Evolutionary conservation across 2,888 invertebrate genomes (phyloP).

Genomic region (Catocala fraxini): DNA sequence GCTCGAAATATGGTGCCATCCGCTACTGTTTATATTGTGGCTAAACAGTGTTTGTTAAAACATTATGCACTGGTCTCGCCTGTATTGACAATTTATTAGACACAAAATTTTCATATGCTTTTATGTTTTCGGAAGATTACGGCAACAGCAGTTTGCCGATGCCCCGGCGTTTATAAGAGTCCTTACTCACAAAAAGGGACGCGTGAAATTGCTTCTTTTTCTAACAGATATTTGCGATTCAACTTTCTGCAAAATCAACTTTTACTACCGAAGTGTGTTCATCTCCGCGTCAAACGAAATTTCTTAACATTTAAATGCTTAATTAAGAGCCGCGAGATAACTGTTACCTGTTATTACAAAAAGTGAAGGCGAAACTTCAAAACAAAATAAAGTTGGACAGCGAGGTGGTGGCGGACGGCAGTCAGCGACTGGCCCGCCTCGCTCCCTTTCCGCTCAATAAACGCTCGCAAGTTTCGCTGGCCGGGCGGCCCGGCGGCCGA

Average conservation of each 20-base stretch:
- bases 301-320: constrained; percentile 20
- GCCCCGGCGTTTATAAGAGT: constrained; percentile 70
- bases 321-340: constrained; percentile 42
- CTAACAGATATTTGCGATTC: constrained; percentile 62
- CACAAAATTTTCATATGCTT: constrained; percentile 80
- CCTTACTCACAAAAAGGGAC: constrained; percentile 61
- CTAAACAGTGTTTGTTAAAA: constrained; percentile 57
- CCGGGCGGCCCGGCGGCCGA: constrained; percentile 42
- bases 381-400: constrained; percentile 63
- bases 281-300: constrained; percentile 18
- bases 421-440: constrained; percentile 38
- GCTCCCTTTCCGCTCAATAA: constrained; percentile 70
- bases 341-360: constrained; percentile 57
- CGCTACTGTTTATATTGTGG: constrained; percentile 27
- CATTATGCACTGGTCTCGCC: constrained; percentile 59
- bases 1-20: neutral
- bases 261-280: constrained; percentile 26
- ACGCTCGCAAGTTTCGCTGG: constrained; percentile 58
- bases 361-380: constrained; percentile 52
- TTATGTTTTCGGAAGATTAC: constrained; percentile 79
- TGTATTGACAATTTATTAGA: constrained; percentile 79
- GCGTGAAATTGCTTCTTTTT: constrained; percentile 65
- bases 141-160: constrained; percentile 64
- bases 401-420: constrained; percentile 44
- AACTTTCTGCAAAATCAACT: constrained; percentile 59